A percentile compares a stretch with the other conserved stretches of the same genome.
Evolutionary conservation across 2,888 invertebrate genomes (phyloP).

Genomic region (Proisotoma minuta): DNA sequence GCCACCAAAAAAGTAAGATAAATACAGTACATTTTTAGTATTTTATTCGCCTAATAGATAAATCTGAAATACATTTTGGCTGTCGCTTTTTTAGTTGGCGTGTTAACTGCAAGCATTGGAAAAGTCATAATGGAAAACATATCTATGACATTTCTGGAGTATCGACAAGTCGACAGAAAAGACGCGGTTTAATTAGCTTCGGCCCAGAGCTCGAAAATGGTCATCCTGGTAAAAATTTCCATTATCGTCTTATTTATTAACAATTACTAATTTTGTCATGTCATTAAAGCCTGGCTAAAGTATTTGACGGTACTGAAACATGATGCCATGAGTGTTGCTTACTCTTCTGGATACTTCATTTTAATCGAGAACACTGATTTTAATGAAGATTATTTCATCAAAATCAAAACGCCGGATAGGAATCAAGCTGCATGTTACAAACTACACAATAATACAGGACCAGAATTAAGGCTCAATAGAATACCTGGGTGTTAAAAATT

Average conservation of each 20-base stretch:
- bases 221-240: too few relatives aligned
- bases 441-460: not conserved
- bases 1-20: too few relatives aligned
- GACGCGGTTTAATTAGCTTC: not conserved
- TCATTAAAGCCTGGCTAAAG: too few relatives aligned
- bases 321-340: not conserved
- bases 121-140: too few relatives aligned
- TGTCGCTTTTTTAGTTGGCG: too few relatives aligned
- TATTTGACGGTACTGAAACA: too few relatives aligned
- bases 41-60: too few relatives aligned
- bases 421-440: not conserved
- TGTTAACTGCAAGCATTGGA: too few relatives aligned
- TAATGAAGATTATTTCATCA: not conserved
- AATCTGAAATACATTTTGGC: too few relatives aligned
- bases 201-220: not conserved
- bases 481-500: not conserved
- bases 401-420: not conserved
- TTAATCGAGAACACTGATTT: not conserved
- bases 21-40: too few relatives aligned
- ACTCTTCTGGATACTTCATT: not conserved
- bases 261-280: too few relatives aligned
- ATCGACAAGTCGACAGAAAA: not conserved
- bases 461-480: not conserved
- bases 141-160: not conserved
- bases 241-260: too few relatives aligned